These are phyloP conservation scores for Drosophila pallidifrons DNA, from an alignment of 1,140 invertebrate species.

Conservation along the genomic window DNA sequence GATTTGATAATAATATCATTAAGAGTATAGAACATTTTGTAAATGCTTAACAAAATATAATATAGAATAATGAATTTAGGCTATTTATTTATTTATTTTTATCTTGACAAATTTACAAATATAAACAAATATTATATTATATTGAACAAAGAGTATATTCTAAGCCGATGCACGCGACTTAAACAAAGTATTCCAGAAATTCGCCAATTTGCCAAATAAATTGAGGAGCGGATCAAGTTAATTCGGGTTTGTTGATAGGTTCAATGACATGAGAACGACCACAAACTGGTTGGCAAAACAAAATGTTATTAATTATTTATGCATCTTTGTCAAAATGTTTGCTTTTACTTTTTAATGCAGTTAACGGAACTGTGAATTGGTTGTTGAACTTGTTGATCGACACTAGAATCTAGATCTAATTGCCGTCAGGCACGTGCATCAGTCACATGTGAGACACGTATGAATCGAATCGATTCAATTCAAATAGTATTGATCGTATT, in stretches of 20 bases:
- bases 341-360: constrained; percentile 4
- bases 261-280: constrained; percentile 23
- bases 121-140: too few species aligned
- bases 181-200: not conserved
- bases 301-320: constrained; percentile 21
- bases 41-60: too few species aligned
- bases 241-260: constrained; percentile 26
- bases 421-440: constrained; percentile 18
- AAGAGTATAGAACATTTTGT: too few species aligned
- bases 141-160: not conserved
- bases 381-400: constrained; percentile 4
- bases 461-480: constrained; percentile 10
- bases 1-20: too few species aligned
- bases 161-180: not conserved
- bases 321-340: constrained; percentile 2
- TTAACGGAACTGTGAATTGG: constrained; percentile 1
- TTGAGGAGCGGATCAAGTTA: constrained; percentile 19
- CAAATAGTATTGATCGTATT: not conserved
- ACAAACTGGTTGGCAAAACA: constrained; percentile 25
- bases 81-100: too few species aligned
- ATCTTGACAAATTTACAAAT: not conserved
- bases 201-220: constrained; percentile 3
- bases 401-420: not conserved
- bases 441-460: constrained; percentile 19
- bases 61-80: too few species aligned